Percentiles rank a stretch among this genome's conserved stretches.
phyloP scores from a whole-genome alignment of 1,140 invertebrate genomes.

The Drosophila ironensis region DNA sequence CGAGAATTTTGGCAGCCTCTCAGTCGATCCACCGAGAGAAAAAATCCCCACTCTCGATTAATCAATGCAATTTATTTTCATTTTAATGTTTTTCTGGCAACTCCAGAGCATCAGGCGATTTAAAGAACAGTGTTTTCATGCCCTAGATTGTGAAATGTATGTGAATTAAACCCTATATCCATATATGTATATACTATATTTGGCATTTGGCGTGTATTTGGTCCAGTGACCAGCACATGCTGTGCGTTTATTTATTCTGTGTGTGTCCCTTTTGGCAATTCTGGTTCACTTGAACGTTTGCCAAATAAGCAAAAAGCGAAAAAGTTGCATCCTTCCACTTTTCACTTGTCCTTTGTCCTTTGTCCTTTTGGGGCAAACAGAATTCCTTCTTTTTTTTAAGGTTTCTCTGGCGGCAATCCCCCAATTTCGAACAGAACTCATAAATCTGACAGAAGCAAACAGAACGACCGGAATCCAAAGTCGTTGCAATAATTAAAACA shows the following conservation, averaged over 20 bases:
- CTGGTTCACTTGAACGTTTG: constrained; percentile 67
- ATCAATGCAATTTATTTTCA: too few species aligned
- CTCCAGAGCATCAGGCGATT: too few species aligned
- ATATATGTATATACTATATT: background rate
- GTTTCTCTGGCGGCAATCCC: constrained; percentile 16
- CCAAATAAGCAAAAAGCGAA: constrained; percentile 60
- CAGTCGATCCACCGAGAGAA: too few species aligned
- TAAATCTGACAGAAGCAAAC: constrained; percentile 48
- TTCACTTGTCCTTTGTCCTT: background rate
- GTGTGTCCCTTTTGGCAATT: constrained; percentile 56
- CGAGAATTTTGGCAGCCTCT: constrained; percentile 14
- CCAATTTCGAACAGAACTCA: constrained; percentile 56
- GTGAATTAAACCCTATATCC: too few species aligned
- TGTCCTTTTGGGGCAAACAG: too few species aligned
- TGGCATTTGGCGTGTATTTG: background rate
- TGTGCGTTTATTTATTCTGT: constrained; percentile 58
- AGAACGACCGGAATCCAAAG: constrained; percentile 32
- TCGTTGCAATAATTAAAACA: background rate
- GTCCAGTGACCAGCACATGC: constrained; percentile 6
- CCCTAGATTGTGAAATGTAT: background rate
- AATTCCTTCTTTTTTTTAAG: constrained; percentile 29
- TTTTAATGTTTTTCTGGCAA: too few species aligned
- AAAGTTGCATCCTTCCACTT: constrained; percentile 48
- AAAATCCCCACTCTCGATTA: too few species aligned
- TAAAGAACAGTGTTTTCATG: constrained; percentile 9